These are phyloP conservation scores for Metacarcinus magister DNA, from an alignment of 2,888 invertebrate species.

Conservation along the genomic window DNA sequence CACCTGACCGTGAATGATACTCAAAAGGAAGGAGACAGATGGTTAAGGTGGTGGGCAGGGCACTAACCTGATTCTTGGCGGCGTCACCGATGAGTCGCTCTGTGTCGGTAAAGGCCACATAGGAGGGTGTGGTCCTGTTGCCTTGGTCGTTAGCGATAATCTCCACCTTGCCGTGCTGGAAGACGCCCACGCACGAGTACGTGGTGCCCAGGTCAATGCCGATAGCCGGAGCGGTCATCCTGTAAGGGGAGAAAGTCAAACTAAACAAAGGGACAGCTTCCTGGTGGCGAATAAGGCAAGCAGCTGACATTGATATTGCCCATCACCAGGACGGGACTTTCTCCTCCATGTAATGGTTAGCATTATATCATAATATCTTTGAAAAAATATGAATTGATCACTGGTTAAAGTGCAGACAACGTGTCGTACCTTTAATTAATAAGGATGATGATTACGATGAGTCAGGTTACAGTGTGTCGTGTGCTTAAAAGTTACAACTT, in stretches of 20 bases:
- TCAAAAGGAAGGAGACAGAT: not conserved
- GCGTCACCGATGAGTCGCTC: constrained; percentile 80
- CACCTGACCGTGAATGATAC: too few relatives aligned
- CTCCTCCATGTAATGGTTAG: too few relatives aligned
- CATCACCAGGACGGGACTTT: too few relatives aligned
- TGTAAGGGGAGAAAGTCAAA: not conserved
- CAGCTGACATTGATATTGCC: too few relatives aligned
- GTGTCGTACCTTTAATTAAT: too few relatives aligned
- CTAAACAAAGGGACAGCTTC: not conserved
- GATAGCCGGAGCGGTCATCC: constrained; percentile 59
- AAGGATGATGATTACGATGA: too few relatives aligned
- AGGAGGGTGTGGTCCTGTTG: constrained; percentile 76
- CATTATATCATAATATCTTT: too few relatives aligned
- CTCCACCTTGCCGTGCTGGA: constrained; percentile 79
- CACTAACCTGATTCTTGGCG: constrained; percentile 84
- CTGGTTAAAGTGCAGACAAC: too few relatives aligned
- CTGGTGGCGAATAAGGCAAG: too few relatives aligned
- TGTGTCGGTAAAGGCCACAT: constrained; percentile 80
- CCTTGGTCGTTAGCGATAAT: constrained; percentile 81
- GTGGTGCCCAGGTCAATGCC: constrained; percentile 79
- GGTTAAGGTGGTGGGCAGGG: not conserved
- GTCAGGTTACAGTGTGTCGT: too few relatives aligned
- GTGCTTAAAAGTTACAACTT: too few relatives aligned
- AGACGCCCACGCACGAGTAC: constrained; percentile 80
- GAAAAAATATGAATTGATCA: too few relatives aligned